Conservation (phyloP, 1,140 invertebrate genomes). For the Andricus grossulariae region DNA sequence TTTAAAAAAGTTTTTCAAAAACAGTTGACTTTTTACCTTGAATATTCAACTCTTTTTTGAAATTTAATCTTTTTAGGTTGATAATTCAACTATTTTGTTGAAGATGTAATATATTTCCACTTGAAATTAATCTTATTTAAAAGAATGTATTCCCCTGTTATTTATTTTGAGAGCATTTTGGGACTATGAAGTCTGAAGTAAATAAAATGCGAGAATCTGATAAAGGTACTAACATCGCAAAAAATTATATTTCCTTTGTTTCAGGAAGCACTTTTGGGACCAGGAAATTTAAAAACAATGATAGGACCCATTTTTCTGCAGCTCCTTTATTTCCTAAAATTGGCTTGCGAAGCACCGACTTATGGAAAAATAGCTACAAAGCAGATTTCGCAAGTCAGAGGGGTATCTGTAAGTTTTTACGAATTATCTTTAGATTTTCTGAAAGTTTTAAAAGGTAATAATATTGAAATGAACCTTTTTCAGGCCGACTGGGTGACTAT, state of each 20-base stretch:
- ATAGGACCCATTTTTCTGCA: constrained; percentile 88
- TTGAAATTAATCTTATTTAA: too few relatives aligned
- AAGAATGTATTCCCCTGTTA: too few relatives aligned
- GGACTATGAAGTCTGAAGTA: not conserved
- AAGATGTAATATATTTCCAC: too few relatives aligned
- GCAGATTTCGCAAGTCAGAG: constrained; percentile 73
- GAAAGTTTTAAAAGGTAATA: constrained; percentile 21
- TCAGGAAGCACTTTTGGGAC: constrained; percentile 83
- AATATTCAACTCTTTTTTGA: too few relatives aligned
- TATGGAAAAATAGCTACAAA: constrained; percentile 79
- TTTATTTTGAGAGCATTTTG: too few relatives aligned
- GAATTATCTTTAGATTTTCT: not conserved
- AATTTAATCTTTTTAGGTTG: too few relatives aligned
- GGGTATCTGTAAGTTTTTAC: constrained; percentile 65
- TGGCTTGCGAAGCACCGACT: constrained; percentile 82
- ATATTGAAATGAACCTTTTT: constrained; percentile 55
- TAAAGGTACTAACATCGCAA: not conserved
- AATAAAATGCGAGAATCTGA: not conserved
- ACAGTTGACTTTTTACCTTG: too few relatives aligned
- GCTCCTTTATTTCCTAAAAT: constrained; percentile 84
- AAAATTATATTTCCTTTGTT: constrained; percentile 41
- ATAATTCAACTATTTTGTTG: too few relatives aligned
- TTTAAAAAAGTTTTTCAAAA: too few relatives aligned
- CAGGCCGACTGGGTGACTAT: constrained; percentile 87
- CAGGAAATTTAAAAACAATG: constrained; percentile 82